Percentiles rank a stretch among this genome's conserved stretches.
phyloP scores from a whole-genome alignment of 2,113 vertebrate species.

The Pica pica region DNA sequence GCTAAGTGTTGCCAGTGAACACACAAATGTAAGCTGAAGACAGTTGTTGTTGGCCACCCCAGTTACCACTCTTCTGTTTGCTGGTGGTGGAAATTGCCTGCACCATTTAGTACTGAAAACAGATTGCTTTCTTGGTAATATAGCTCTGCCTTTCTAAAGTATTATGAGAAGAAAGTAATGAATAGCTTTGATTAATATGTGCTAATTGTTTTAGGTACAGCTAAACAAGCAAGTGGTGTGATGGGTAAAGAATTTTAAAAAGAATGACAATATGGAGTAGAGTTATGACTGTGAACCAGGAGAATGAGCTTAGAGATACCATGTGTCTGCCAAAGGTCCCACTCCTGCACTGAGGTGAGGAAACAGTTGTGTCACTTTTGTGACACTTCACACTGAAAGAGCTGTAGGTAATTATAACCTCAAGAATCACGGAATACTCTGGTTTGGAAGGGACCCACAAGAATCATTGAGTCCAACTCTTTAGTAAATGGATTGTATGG shows the following conservation, averaged over 20 bases:
- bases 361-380: fast-evolving
- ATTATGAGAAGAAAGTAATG: background rate
- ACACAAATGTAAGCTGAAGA: background rate
- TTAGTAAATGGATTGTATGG: background rate
- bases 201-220: background rate
- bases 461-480: too few species aligned
- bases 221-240: background rate
- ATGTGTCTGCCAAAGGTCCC: background rate
- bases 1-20: background rate
- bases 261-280: fast-evolving
- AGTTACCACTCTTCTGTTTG: background rate
- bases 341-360: fast-evolving
- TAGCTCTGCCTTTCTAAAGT: background rate
- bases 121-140: background rate
- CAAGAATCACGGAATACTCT: background rate
- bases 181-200: background rate
- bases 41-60: fast-evolving
- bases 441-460: background rate
- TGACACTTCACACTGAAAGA: background rate
- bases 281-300: too few species aligned
- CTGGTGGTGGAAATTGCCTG: background rate
- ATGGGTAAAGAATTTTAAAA: background rate
- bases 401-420: background rate
- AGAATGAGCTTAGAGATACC: background rate
- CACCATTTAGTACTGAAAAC: background rate